Evolutionary conservation across 2,888 invertebrate species (phyloP), one percentile per base, ranked within the genome.

Genomic region (Pyrrhosoma nymphula): DNA sequence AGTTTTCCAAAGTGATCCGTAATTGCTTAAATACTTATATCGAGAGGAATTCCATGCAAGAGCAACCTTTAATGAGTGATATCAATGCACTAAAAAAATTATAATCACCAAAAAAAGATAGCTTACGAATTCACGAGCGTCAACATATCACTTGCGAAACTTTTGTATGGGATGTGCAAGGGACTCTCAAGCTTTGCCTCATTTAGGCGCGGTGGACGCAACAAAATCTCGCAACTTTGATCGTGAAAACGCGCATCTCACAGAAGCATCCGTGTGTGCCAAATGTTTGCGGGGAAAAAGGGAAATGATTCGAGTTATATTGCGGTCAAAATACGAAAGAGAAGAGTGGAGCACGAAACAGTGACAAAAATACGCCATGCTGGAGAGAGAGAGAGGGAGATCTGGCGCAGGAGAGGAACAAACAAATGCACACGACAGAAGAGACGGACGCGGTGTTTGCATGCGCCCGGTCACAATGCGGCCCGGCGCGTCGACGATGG

Each of bases 241-340:
- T n/a, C n/a, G 26, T 69, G 69, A 69, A 69, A 69, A 23, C 16
- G 47, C 16, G 60, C 60, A 60, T 20, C 60, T 60, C 60, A 20
- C 60, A 60, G 60, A 20, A 20, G 1, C 20, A 60, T 20, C 60
- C 60, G 60, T 60, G 60, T 20, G 60, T 20, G 47, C 20, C 6
- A 60, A 16, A 0, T 60, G 6, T 20, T 14, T 10, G 16, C 60
- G 60, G 60, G 35, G 30, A 63, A 91, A 91, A 91, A 91, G 63
- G 35, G 91, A 63, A 63, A 91, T 91, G 91, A 91, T 35, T 63
- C 91, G 30, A 39, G 63, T 23, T 16, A 60, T 63, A 91, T 39
- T 23, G 88, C 23, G 39, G 47, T 12, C 88, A 39, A 39, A 88
- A 47, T 16, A 23, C 20, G 47, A 39, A 35, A 47, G 23, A 88